Evolutionary conservation across 1,140 invertebrate species (phyloP), one percentile per base, ranked within the genome.

Genomic region (Microplitis mediator): DNA sequence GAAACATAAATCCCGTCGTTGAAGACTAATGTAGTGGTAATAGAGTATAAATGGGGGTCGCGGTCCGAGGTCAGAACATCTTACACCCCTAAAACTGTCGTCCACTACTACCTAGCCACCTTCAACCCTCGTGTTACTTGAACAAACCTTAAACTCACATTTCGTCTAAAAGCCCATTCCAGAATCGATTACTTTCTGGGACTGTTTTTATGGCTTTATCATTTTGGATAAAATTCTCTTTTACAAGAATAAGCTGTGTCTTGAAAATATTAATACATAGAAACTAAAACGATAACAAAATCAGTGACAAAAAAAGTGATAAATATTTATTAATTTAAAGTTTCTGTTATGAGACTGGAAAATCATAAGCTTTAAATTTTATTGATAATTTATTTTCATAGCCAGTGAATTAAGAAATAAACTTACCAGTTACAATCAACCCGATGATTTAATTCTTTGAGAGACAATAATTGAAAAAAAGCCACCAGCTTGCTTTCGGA

Each of bases 1-100:
- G 76, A 79, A 82, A 86, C 83, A 84, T 86, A 86, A 87, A 86
- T 87, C 81, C 80, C 78, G 68, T 77, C 75, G 77, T 80, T 79
- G 76, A 75, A 84, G 85, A 87, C 84, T 87, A 86, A 87, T 87
- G 84, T 85, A 86, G 84, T 87, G 85, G 83, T 86, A 86, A 86
- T 87, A 86, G 84, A 86, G 84, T 85, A 86, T 86, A 86, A 87
- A 86, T 86, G 83, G 84, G 82, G 85, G 83, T 83, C 82, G 79
- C 76, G 80, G 83, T 80, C 81, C 77, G 82, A 82, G 86, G 86
- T 86, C 84, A 85, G 81, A 77, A 80, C 81, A 80, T 86, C 84
- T 86, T 86, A 85, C 81, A 83, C 83, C 84, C 84, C 80, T 83
- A 84, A 80, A 68, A 68, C 58, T 58, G 58, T 70, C 74, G 69